Percentiles rank a stretch among this genome's conserved stretches.
Conservation (phyloP, 2,888 invertebrate genomes). For the Metopia argyrocephala region DNA sequence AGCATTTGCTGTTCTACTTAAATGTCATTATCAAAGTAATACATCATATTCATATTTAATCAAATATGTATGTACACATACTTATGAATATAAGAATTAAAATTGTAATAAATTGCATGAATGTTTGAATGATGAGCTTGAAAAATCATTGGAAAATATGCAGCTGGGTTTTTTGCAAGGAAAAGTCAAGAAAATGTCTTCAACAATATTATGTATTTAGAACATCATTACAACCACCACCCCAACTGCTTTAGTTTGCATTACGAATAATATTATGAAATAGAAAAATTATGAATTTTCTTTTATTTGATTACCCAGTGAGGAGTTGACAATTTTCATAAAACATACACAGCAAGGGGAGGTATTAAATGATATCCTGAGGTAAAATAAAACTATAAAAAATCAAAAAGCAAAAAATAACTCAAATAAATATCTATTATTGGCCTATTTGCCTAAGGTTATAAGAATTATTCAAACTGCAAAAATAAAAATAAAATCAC, state of each 20-base stretch:
- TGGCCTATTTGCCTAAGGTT: constrained; percentile 27
- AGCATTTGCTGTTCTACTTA: constrained; percentile 37
- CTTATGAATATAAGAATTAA: neutral
- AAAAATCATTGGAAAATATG: neutral
- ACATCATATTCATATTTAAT: constrained; percentile 16
- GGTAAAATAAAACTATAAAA: constrained; percentile 4
- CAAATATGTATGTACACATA: neutral
- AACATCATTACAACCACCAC: neutral
- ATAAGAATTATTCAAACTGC: neutral
- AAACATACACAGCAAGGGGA: constrained; percentile 37
- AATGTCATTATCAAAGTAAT: constrained; percentile 35
- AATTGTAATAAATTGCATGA: constrained; percentile 8
- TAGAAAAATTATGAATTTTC: constrained; percentile 30
- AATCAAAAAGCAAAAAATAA: neutral
- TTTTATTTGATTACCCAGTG: constrained; percentile 12
- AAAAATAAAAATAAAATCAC: neutral
- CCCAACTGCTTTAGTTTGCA: neutral
- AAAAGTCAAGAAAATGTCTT: neutral
- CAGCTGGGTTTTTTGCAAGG: constrained; percentile 2
- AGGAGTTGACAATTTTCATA: constrained; percentile 43
- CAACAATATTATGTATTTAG: neutral
- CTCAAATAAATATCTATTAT: constrained; percentile 19
- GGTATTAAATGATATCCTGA: constrained; percentile 22
- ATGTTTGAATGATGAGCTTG: constrained; percentile 24
- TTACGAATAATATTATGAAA: constrained; percentile 9